phyloP scores from a whole-genome alignment of 1,140 invertebrate species.

The Babylonia areolata region DNA sequence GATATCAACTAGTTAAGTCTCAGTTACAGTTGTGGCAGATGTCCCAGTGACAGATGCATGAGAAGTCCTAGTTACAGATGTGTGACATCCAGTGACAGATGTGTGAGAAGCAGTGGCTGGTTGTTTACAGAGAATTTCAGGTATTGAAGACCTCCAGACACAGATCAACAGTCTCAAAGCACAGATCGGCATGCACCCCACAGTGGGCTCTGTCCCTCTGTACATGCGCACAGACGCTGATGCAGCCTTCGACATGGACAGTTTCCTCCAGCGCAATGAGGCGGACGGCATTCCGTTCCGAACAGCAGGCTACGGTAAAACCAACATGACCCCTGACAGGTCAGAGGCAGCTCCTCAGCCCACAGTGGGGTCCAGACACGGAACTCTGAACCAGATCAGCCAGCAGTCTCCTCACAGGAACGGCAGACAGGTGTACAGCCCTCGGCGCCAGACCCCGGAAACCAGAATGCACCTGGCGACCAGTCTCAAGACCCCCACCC shows the following conservation, averaged over 20 bases:
- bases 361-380: neutral
- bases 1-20: too few species aligned
- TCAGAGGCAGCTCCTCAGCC: neutral
- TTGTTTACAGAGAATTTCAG: slow-evolving; percentile 61
- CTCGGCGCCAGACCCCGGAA: slow-evolving; percentile 27
- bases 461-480: slow-evolving; percentile 5
- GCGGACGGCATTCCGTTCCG: slow-evolving; percentile 33
- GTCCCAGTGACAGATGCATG: neutral
- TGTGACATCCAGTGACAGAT: neutral
- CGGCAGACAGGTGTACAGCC: slow-evolving; percentile 10
- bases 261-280: slow-evolving; percentile 35
- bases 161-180: slow-evolving; percentile 62
- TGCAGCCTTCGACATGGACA: slow-evolving; percentile 45
- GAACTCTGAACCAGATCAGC: slow-evolving; percentile 17
- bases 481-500: slow-evolving; percentile 1
- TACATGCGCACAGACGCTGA: slow-evolving; percentile 54
- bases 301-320: neutral
- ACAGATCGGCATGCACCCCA: slow-evolving; percentile 42
- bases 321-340: neutral
- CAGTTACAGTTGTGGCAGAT: too few species aligned
- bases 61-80: neutral
- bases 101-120: neutral
- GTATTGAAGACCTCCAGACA: slow-evolving; percentile 63
- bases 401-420: slow-evolving; percentile 16
- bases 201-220: slow-evolving; percentile 34